Evolutionary conservation across 2,797 vertebrate species (phyloP), one percentile per base, ranked within the genome.

Genomic region (Pseudotriccus pelzelni): DNA sequence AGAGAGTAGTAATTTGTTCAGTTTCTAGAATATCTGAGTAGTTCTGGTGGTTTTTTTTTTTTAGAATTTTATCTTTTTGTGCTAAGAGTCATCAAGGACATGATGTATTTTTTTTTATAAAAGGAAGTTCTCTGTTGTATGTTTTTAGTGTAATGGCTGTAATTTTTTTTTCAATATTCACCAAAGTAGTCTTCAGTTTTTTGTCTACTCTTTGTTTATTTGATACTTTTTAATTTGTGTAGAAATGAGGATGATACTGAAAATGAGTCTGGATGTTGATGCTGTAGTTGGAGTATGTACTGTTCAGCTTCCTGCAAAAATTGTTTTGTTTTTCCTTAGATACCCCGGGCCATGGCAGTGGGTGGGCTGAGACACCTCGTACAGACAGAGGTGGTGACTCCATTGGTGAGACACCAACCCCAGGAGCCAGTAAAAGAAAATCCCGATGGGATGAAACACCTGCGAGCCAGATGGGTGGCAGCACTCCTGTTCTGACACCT

Each of bases 401-500:
- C 3, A 99, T 99, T 73, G 99, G 99, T 3, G 99, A 99, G 98
- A 99, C 99, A 2, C 99, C 99, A 10, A 99, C 99, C 37, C 99
- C 99, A 1, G 99, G 99, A 60, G 99, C 99, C 62, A 99, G 99
- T 84, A 99, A 99, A 97, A 98, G 99, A 82, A 99, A 99, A 89
- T 99, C 99, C 16, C 98, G 99, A 30, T 99, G 99, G 99, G 99
- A 99, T 92, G 99, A 99, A 96, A 99, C 99, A 3, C 99, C 99
- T 9, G 99, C 99, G 36, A 99, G 99, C 96, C 99, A 99, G 94
- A 99, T 99, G 99, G 99, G 99, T n/a, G 99, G 99, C 55, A 99
- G 99, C 81, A 99, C 99, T 39, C 99, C 99, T 41, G 98, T 99
- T 41, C 98, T 99, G 43, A 99, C 99, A 3, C 99, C 99, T 46